These are phyloP conservation scores for Zoanthus sansibaricus DNA, from an alignment of 92 coral and sea anemone genomes.

Conservation along the genomic window DNA sequence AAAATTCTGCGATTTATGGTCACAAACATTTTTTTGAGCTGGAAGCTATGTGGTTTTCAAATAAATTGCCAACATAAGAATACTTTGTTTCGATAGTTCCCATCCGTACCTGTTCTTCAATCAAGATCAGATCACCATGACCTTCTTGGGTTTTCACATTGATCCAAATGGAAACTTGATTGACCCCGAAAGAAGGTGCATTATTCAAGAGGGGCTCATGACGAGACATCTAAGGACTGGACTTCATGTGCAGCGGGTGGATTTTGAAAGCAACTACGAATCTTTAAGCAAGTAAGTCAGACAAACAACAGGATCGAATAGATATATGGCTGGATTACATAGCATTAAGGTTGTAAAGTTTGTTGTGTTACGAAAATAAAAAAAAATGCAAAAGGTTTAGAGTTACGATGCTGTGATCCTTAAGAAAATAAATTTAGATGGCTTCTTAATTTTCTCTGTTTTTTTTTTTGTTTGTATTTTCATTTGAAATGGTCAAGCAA, in stretches of 20 bases:
- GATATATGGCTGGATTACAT: too few relatives aligned
- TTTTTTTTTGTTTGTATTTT: too few relatives aligned
- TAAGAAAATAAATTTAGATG: too few relatives aligned
- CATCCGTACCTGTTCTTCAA: conserved; percentile 94
- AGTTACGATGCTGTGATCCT: too few relatives aligned
- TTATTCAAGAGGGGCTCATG: conserved; percentile 70
- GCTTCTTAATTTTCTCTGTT: too few relatives aligned
- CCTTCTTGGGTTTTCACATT: conserved; percentile 86
- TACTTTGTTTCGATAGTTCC: conserved; percentile 36
- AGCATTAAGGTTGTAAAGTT: too few relatives aligned
- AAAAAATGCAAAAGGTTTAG: too few relatives aligned
- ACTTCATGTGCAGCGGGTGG: conserved; percentile 74
- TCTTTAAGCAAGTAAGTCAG: conserved; percentile 68
- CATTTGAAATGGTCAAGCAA: too few relatives aligned
- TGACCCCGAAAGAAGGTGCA: conserved; percentile 62
- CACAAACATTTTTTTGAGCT: neutral
- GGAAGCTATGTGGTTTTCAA: neutral
- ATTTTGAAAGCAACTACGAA: conserved; percentile 79
- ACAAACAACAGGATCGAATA: neutral
- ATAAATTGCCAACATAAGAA: neutral
- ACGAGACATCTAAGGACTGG: conserved; percentile 76
- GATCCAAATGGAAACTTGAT: conserved; percentile 78
- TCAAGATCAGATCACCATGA: conserved; percentile 83
- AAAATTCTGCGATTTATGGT: neutral
- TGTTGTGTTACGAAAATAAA: too few relatives aligned